Conservation (phyloP, 1,140 invertebrate species). For the Dendroctonus valens region DNA sequence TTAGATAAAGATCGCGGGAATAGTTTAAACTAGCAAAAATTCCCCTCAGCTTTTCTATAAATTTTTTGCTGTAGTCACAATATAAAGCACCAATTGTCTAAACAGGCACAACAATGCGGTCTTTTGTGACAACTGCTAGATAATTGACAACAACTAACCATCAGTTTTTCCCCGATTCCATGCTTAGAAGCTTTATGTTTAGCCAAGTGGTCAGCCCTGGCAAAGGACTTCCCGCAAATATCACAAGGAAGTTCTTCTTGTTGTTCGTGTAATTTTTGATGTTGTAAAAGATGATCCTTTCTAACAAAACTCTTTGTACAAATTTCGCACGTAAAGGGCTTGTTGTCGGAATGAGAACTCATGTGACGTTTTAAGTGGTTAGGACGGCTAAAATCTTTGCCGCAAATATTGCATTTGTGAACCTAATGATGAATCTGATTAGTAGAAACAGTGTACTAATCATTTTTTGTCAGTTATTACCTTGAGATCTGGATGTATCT, state of each 20-base stretch:
- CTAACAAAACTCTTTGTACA: slow-evolving; percentile 55
- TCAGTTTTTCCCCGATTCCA: slow-evolving; percentile 44
- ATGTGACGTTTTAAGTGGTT: slow-evolving; percentile 46
- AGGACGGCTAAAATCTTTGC: slow-evolving; percentile 42
- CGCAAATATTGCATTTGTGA: slow-evolving; percentile 42
- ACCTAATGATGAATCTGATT: slow-evolving; percentile 17
- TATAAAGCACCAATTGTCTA: slow-evolving; percentile 8
- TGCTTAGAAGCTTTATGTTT: slow-evolving; percentile 55
- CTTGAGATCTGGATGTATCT: slow-evolving; percentile 40
- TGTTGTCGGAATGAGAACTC: slow-evolving; percentile 41
- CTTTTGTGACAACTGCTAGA: slow-evolving; percentile 4
- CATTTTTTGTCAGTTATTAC: slow-evolving; percentile 12
- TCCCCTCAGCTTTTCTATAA: slow-evolving; percentile 18
- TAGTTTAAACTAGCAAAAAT: neutral
- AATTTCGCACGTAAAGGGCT: slow-evolving; percentile 54
- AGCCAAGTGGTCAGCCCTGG: slow-evolving; percentile 51
- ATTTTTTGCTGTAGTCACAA: slow-evolving; percentile 8
- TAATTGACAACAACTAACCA: slow-evolving; percentile 22
- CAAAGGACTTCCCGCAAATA: slow-evolving; percentile 54
- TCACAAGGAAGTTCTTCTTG: slow-evolving; percentile 53
- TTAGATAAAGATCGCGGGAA: slow-evolving; percentile 15
- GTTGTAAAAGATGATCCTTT: slow-evolving; percentile 53
- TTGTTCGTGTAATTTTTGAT: slow-evolving; percentile 48
- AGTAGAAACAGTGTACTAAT: neutral
- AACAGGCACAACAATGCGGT: slow-evolving; percentile 6